Evolutionary conservation across 2,797 vertebrate species (phyloP).

Genomic region (Antennarius maculatus): DNA sequence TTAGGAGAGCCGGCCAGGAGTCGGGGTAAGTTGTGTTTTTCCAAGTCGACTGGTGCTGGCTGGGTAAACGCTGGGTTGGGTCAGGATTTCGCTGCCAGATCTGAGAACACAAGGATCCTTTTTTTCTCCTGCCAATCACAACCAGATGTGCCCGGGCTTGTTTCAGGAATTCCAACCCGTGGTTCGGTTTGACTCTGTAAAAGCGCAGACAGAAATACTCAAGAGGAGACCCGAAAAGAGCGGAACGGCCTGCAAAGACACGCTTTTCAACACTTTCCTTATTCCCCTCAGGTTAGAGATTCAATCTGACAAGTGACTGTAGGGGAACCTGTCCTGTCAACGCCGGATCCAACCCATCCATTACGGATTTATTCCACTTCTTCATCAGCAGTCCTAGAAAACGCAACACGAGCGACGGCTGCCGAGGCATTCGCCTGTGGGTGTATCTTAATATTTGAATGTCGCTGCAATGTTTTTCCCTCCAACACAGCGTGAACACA

Average conservation of each 20-base stretch:
- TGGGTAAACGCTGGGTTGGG: conserved; percentile 55
- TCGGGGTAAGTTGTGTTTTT: conserved; percentile 41
- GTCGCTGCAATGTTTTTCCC: conserved; percentile 55
- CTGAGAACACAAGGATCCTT: conserved; percentile 69
- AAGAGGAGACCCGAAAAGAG: conserved; percentile 47
- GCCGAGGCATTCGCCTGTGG: conserved; percentile 45
- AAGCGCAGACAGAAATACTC: conserved; percentile 10
- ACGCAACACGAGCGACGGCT: conserved; percentile 7
- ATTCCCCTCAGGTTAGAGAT: conserved; percentile 62
- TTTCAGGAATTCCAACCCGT: conserved; percentile 62
- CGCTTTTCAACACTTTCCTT: conserved; percentile 58
- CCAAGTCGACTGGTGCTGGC: conserved; percentile 1
- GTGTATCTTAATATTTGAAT: conserved; percentile 67
- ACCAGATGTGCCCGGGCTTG: conserved; percentile 80
- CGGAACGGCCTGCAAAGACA: conserved; percentile 69
- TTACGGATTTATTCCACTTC: conserved; percentile 44
- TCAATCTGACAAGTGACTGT: conserved; percentile 65
- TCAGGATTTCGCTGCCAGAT: conserved; percentile 68
- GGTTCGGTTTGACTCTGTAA: too few species aligned
- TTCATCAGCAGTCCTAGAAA: conserved; percentile 40
- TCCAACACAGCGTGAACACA: conserved; percentile 59
- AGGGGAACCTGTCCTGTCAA: conserved; percentile 44
- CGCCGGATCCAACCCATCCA: conserved; percentile 51
- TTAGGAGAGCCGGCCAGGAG: conserved; percentile 65
- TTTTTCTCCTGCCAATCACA: conserved; percentile 77